phyloP scores from a whole-genome alignment of 30 jellyfish, hydroid and myxozoan genomes.

The Aurelia sp. region DNA sequence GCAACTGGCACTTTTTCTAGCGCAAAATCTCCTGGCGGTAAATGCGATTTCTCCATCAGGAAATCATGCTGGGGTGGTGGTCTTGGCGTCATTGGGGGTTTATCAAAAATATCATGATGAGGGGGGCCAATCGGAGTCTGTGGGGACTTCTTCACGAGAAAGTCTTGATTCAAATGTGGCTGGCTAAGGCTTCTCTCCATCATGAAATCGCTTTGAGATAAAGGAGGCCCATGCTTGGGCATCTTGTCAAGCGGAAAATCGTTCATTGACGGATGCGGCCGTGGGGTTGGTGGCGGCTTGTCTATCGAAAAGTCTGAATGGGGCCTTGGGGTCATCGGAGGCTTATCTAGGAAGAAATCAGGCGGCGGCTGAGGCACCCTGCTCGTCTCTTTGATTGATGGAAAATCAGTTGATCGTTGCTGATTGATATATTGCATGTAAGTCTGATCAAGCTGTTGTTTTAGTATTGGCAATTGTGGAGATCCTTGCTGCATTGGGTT shows the following conservation, averaged over 20 bases:
- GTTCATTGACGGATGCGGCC: slow-evolving; percentile 46
- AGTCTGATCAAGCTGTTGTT: slow-evolving; percentile 57
- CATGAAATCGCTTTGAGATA: slow-evolving; percentile 38
- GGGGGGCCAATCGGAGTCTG: slow-evolving; percentile 64
- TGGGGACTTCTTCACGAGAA: slow-evolving; percentile 57
- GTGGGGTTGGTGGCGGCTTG: slow-evolving; percentile 71
- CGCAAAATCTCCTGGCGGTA: slow-evolving; percentile 34
- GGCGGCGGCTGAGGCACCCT: slow-evolving; percentile 42
- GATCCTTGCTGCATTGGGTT: slow-evolving; percentile 47
- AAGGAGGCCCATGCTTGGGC: slow-evolving; percentile 14
- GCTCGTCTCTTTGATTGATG: slow-evolving; percentile 30
- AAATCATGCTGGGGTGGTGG: slow-evolving; percentile 49
- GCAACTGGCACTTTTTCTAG: slow-evolving; percentile 58
- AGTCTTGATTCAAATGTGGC: slow-evolving; percentile 65
- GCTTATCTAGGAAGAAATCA: slow-evolving; percentile 57
- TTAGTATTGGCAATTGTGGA: slow-evolving; percentile 38
- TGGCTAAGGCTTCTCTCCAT: slow-evolving; percentile 49
- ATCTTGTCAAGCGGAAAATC: slow-evolving; percentile 49
- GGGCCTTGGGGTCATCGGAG: slow-evolving; percentile 72
- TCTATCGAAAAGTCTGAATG: slow-evolving; percentile 56
- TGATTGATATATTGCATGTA: slow-evolving; percentile 60
- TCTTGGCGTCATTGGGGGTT: slow-evolving; percentile 60
- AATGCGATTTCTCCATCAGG: slow-evolving; percentile 58
- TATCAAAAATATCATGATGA: slow-evolving; percentile 51
- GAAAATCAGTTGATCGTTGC: slow-evolving; percentile 48